Evolutionary conservation across 2,113 vertebrate species (phyloP).

Genomic region (Martes martes): DNA sequence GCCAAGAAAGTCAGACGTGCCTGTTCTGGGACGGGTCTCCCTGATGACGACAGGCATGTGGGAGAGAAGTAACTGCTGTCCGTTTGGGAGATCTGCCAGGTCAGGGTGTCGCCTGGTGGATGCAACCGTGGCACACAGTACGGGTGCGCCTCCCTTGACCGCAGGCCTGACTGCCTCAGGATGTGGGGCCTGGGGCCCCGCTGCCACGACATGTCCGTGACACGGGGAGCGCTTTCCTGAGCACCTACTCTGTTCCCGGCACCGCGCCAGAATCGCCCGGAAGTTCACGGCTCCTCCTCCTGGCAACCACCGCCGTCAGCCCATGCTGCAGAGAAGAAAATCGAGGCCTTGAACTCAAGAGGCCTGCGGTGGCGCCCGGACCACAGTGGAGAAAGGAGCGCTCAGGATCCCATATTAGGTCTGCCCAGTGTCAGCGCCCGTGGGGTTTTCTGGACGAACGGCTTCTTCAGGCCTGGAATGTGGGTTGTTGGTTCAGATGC

Average conservation of each 20-base stretch:
- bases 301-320: fast-evolving
- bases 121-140: fast-evolving
- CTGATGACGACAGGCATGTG: too few species aligned
- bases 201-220: fast-evolving
- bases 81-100: fast-evolving
- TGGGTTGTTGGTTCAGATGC: not conserved
- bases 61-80: not conserved
- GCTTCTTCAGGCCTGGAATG: not conserved
- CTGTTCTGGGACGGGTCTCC: not conserved
- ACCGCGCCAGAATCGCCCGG: fast-evolving
- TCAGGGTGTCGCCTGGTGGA: fast-evolving
- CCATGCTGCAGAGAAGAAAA: not conserved
- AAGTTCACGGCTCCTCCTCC: too few species aligned
- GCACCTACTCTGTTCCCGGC: fast-evolving
- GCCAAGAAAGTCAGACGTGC: not conserved
- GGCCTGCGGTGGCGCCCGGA: fast-evolving
- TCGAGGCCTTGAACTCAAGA: not conserved
- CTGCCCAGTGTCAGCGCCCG: not conserved
- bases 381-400: fast-evolving
- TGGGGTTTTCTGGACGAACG: fast-evolving
- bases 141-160: not conserved
- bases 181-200: fast-evolving
- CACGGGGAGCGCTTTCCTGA: fast-evolving
- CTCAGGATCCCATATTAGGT: fast-evolving
- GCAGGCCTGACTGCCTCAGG: too few species aligned